These are phyloP conservation scores for Mormyrops boulengeri DNA, from an alignment of 2,797 vertebrate species.

Conservation along the genomic window DNA sequence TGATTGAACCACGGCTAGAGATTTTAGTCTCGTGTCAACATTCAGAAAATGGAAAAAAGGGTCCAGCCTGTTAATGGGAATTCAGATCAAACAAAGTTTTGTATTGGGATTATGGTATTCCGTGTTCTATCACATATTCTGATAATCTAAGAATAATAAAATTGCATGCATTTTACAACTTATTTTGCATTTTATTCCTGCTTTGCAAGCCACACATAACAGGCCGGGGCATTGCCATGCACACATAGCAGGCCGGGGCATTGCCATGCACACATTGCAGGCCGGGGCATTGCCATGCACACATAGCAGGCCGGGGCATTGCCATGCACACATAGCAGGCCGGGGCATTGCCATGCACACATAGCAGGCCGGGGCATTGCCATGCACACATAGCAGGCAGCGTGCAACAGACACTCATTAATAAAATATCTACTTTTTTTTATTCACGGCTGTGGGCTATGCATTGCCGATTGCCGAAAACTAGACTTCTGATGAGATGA, in stretches of 20 bases:
- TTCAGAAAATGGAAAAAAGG: not conserved
- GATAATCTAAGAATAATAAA: not conserved
- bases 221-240: not conserved
- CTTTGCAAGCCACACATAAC: not conserved
- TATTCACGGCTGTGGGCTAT: not conserved
- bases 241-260: not conserved
- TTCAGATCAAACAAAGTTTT: not conserved
- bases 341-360: too few relatives aligned
- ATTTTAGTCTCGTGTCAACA: not conserved
- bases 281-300: not conserved
- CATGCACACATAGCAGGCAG: not conserved
- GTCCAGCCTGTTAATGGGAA: not conserved
- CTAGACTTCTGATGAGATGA: not conserved
- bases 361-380: too few relatives aligned
- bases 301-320: not conserved
- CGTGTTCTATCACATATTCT: not conserved
- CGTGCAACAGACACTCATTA: not conserved
- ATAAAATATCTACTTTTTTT: not conserved
- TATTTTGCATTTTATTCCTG: not conserved
- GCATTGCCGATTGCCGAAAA: not conserved
- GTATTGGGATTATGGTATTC: not conserved
- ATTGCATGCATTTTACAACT: not conserved
- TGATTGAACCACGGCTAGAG: not conserved
- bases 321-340: not conserved
- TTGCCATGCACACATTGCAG: not conserved